Evolutionary conservation across 1,140 invertebrate genomes (phyloP).

Genomic region (Neotoxoptera formosana): DNA sequence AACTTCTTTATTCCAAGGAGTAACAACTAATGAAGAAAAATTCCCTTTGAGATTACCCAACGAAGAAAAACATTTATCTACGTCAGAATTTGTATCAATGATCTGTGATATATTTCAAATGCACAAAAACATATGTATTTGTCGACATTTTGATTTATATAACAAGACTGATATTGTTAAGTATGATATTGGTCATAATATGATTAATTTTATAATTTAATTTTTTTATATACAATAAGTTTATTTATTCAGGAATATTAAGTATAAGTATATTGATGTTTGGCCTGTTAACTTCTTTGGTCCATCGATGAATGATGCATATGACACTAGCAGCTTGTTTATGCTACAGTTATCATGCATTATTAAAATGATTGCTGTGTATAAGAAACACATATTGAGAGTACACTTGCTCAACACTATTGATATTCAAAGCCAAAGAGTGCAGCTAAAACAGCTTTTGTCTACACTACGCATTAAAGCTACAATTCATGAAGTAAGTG

Average conservation of each 20-base stretch:
- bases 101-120: conserved; percentile 86
- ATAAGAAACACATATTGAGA: conserved; percentile 50
- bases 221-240: background rate
- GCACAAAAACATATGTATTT: conserved; percentile 94
- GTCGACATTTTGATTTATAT: conserved; percentile 86
- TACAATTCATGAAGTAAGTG: conserved; percentile 36
- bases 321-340: conserved; percentile 89
- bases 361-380: conserved; percentile 81
- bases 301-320: conserved; percentile 77
- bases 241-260: conserved; percentile 66
- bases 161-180: conserved; percentile 73
- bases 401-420: conserved; percentile 47
- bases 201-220: background rate
- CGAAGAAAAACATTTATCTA: conserved; percentile 61
- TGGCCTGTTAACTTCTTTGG: conserved; percentile 93
- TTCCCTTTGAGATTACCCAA: conserved; percentile 60
- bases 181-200: background rate
- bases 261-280: conserved; percentile 89
- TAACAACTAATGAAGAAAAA: conserved; percentile 54
- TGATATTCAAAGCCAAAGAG: conserved; percentile 43
- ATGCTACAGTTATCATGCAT: conserved; percentile 97
- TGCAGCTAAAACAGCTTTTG: conserved; percentile 35
- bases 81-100: conserved; percentile 86
- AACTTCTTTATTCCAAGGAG: conserved; percentile 45
- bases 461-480: conserved; percentile 37